These are phyloP conservation scores for Empis livida DNA, from an alignment of 2,888 invertebrate species.

Conservation along the genomic window DNA sequence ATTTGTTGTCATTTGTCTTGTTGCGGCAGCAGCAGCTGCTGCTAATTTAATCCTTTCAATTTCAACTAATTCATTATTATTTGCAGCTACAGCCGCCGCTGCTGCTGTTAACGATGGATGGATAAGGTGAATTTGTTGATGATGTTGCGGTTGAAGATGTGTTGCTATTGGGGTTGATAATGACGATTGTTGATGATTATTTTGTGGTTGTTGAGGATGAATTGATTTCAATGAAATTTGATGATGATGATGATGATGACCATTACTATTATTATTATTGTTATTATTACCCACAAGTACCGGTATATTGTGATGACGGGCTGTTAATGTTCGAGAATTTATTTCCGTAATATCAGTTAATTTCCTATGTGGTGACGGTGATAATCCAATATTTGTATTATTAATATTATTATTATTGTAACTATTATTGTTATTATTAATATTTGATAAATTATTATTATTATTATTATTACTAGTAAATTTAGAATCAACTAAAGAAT, in stretches of 20 bases:
- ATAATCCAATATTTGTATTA: constrained; percentile 17
- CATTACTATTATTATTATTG: background rate
- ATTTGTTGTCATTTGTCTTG: constrained; percentile 13
- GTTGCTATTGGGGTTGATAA: constrained; percentile 20
- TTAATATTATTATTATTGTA: constrained; percentile 9
- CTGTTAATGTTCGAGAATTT: constrained; percentile 13
- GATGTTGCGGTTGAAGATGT: constrained; percentile 20
- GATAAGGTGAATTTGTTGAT: constrained; percentile 11
- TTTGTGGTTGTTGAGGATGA: background rate
- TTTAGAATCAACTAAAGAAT: constrained; percentile 15
- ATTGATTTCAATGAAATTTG: constrained; percentile 4
- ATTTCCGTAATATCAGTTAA: constrained; percentile 20
- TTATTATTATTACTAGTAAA: constrained; percentile 17
- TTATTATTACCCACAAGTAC: background rate
- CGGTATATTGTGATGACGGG: constrained; percentile 8
- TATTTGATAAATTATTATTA: constrained; percentile 11
- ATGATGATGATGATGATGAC: constrained; percentile 22
- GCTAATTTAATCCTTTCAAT: constrained; percentile 34
- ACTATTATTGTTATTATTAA: constrained; percentile 1
- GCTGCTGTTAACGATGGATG: background rate
- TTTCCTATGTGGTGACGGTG: constrained; percentile 18
- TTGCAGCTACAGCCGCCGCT: background rate
- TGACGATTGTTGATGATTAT: constrained; percentile 12
- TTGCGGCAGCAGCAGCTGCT: constrained; percentile 11
- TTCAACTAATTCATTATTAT: constrained; percentile 19